Percentiles rank a stretch among this genome's conserved stretches.
These are phyloP conservation scores for Sula dactylatra DNA, from an alignment of 2,113 vertebrate species.

Conservation along the genomic window DNA sequence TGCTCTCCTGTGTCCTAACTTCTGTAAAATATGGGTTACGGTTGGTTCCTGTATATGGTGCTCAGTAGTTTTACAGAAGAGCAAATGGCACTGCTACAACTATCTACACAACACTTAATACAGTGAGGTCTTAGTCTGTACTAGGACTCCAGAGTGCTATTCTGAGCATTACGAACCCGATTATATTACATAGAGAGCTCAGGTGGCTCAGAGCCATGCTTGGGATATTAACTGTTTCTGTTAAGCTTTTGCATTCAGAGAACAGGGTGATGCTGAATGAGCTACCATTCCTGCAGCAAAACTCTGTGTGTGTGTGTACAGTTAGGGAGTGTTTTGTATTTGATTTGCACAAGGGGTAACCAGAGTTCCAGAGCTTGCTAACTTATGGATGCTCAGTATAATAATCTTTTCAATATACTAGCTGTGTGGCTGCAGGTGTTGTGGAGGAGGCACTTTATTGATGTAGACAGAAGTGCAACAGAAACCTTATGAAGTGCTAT, in stretches of 20 bases:
- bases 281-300: not conserved
- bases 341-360: not conserved
- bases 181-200: conserved; percentile 43
- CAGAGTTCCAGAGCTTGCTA: not conserved
- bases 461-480: not conserved
- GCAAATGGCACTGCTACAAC: not conserved
- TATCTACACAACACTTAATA: conserved; percentile 18
- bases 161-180: conserved; percentile 36
- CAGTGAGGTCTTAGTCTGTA: conserved; percentile 45
- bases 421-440: not conserved
- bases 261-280: not conserved
- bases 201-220: not conserved
- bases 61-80: conserved; percentile 35
- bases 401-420: not conserved
- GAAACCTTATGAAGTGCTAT: not conserved
- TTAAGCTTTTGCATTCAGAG: conserved; percentile 18
- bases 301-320: too few relatives aligned
- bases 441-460: not conserved
- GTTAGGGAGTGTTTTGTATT: not conserved
- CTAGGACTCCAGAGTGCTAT: conserved; percentile 45
- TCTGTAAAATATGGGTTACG: conserved; percentile 9
- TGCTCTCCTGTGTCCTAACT: conserved; percentile 38
- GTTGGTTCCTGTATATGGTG: not conserved
- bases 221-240: conserved; percentile 44
- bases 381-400: not conserved